Evolutionary conservation across 2,888 invertebrate genomes (phyloP), one percentile per base, ranked within the genome.

Genomic region (Trisateles emortualis): DNA sequence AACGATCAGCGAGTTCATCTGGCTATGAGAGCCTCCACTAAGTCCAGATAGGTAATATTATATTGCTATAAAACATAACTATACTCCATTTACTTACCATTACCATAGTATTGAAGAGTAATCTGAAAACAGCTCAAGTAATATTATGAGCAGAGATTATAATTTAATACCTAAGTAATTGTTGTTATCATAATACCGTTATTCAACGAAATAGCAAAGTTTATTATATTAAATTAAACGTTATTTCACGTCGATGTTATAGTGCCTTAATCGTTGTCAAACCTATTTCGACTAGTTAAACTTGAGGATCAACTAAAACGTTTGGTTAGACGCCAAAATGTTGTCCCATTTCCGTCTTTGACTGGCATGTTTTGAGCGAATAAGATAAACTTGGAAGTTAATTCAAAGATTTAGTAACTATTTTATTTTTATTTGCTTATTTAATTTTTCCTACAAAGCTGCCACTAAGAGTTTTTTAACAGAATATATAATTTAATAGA

Each of bases 121-220:
- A 5, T 19, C 19, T 19, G 19, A 19, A 19, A 19, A 2, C 19
- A 19, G 19, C 19, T 19, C 5, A 19, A 19, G 19, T 19, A 3
- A 19, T 19, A 5, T 19, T 19, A 19, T 3, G 5, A 19, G 19
- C 19, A 19, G 19, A 50, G 52, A 52, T 49, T 36, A 59, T 55
- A 59, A 59, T 64, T 65, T 65, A 69, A 71, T 65, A 73, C 10
- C 29, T 29, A 29, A 29, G 10, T 29, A 29, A 29, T 9, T 29
- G 2, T 8, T 24, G 24, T 6, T 24, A 24, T 10, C 10, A 29
- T 9, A 9, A 10, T 9, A 3, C 9, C 9, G 29, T 9, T 32
- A 32, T 11, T 32, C 11, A 13, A 11, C 11, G 13, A 32, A 32
- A 9, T 16, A 16, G 5, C 19, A 36, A 6, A 8, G 26, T 26